Evolutionary conservation across 2,888 invertebrate species (phyloP), one percentile per base, ranked within the genome.

Genomic region (Criorhina ranunculi): DNA sequence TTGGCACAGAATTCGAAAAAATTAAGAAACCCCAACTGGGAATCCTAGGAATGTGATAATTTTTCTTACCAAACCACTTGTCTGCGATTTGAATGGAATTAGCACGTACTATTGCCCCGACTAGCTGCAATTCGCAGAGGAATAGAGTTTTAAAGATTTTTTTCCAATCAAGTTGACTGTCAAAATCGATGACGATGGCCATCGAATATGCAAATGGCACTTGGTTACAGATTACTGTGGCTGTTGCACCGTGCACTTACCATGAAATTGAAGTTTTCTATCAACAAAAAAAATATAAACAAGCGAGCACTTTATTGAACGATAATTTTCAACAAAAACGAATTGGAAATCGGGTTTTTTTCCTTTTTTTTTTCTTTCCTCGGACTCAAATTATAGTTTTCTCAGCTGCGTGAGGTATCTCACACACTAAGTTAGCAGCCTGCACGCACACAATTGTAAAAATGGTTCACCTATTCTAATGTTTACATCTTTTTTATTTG

Each of bases 401-500:
- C 70, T 85, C 85, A 85, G 85, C 75, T 85, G 80, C 79, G 79
- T 79, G 75, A 85, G 59, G 75, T 73, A 75, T 24, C 35, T 73
- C 62, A 15, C 70, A 67, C 55, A 73, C 72, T 72, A 33, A 5
- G 29, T 33, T 40, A 8, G 7, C 55, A 59, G 59, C 44, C 19
- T 53, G n/a, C 37, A 80, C 80, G 17, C 66, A 80, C 46, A 85
- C 80, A 75, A 7, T 9, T 5, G 35, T 51, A 57, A 9, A 12
- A 2, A 5, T 12, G 9, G 64, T 60, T 80, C 85, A 80, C 62
- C 6, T 62, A 83, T 78, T 55, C 35, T 40, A 69, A 79, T 85
- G 85, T 85, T 85, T 85, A 85, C 85, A 80, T 80, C 59, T 83
- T 80, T 85, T 85, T 85, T 85, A 85, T 85, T 85, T 85, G 85